A percentile compares a stretch with the other conserved stretches of the same genome.
phyloP scores from a whole-genome alignment of 2,113 vertebrate genomes.

The Boleophthalmus pectinirostris region DNA sequence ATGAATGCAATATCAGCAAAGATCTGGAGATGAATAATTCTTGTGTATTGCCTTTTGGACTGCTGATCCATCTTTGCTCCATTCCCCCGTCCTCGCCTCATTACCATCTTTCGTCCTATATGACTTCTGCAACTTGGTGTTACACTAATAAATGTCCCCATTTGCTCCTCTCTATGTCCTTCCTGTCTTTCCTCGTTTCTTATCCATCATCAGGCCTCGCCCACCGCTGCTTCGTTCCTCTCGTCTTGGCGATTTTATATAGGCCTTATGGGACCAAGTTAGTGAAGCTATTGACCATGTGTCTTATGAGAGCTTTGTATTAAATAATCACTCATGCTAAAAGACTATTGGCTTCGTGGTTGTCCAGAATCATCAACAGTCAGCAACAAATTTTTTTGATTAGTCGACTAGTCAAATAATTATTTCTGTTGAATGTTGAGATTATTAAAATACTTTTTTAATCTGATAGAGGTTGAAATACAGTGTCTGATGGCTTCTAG shows the following conservation, averaged over 20 bases:
- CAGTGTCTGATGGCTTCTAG: too few relatives aligned
- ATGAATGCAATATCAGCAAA: neutral
- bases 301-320: constrained; percentile 52
- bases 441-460: too few relatives aligned
- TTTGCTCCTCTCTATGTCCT: constrained; percentile 18
- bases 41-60: neutral
- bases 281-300: constrained; percentile 33
- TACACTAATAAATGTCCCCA: neutral
- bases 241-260: constrained; percentile 42
- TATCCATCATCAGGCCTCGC: constrained; percentile 41
- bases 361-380: too few relatives aligned
- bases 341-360: neutral
- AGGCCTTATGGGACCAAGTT: constrained; percentile 41
- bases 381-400: too few relatives aligned
- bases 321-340: constrained; percentile 38
- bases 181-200: constrained; percentile 17
- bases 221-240: constrained; percentile 17
- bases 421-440: too few relatives aligned
- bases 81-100: neutral
- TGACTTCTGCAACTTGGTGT: constrained; percentile 8
- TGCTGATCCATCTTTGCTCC: neutral
- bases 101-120: constrained; percentile 21
- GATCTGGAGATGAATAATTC: neutral
- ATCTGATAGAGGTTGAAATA: too few relatives aligned
- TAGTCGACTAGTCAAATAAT: too few relatives aligned